A percentile compares a stretch with the other conserved stretches of the same genome.
Evolutionary conservation across 2,113 vertebrate species (phyloP).

Genomic region (Clupea harengus): DNA sequence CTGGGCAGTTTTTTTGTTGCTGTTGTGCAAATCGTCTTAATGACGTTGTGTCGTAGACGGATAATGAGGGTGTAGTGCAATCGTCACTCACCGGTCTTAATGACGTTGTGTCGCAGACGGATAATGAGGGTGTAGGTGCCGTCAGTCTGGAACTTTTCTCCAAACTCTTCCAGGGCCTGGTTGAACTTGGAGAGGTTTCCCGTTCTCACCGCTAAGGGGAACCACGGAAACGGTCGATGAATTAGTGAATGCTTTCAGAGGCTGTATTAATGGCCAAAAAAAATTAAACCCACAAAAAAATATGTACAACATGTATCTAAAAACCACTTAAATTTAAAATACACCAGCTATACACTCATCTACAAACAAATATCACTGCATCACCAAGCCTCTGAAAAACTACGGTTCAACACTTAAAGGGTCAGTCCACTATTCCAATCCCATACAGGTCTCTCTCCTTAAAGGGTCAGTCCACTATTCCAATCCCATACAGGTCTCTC

Average conservation of each 20-base stretch:
- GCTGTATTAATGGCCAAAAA: neutral
- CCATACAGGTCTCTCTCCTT: too few relatives aligned
- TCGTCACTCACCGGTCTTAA: conserved; percentile 86
- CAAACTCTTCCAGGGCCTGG: conserved; percentile 93
- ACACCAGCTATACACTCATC: neutral
- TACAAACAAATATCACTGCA: too few relatives aligned
- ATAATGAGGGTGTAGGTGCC: conserved; percentile 98
- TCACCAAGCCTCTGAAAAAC: too few relatives aligned
- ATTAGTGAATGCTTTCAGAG: neutral
- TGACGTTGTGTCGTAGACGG: too few relatives aligned
- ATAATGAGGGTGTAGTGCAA: too few relatives aligned
- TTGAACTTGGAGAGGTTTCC: conserved; percentile 98
- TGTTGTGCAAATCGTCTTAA: too few relatives aligned
- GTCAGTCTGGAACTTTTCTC: conserved; percentile 95
- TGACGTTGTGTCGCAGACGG: conserved; percentile 95
- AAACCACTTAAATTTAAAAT: neutral
- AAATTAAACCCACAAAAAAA: neutral
- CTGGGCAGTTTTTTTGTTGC: too few relatives aligned
- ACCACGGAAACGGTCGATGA: neutral
- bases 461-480: too few relatives aligned
- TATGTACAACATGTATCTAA: neutral
- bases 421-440: too few relatives aligned
- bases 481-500: too few relatives aligned
- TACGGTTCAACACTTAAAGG: too few relatives aligned
- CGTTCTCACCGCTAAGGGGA: conserved; percentile 81